phyloP scores from a whole-genome alignment of 2,797 vertebrate species.

The Myotis pilosus region DNA sequence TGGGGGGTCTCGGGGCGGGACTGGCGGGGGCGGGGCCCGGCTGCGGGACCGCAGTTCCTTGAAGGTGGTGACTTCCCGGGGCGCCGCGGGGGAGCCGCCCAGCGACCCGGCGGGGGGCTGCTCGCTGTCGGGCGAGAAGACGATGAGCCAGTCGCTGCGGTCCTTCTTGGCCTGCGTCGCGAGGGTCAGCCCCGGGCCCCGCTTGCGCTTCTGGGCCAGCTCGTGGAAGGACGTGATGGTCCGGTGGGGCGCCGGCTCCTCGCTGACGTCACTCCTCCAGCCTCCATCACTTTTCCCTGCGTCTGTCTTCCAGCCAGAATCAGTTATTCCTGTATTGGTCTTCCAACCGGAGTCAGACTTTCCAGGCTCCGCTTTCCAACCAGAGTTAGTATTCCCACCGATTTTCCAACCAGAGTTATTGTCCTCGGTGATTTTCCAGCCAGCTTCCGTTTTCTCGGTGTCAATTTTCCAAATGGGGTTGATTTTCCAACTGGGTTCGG shows the following conservation, averaged over 20 bases:
- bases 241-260: slow-evolving; percentile 69
- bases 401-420: slow-evolving; percentile 47
- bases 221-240: slow-evolving; percentile 93
- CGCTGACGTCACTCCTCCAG: slow-evolving; percentile 71
- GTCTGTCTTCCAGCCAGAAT: slow-evolving; percentile 38
- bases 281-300: slow-evolving; percentile 60
- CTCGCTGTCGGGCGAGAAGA: slow-evolving; percentile 93
- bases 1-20: slow-evolving; percentile 61
- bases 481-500: slow-evolving; percentile 70
- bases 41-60: slow-evolving; percentile 59
- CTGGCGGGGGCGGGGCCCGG: slow-evolving; percentile 60
- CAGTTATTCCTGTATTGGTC: neutral
- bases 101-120: slow-evolving; percentile 80
- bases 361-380: slow-evolving; percentile 50
- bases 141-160: slow-evolving; percentile 95
- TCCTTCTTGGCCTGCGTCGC: slow-evolving; percentile 84
- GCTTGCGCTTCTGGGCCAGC: slow-evolving; percentile 89
- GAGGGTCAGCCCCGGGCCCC: slow-evolving; percentile 72
- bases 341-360: slow-evolving; percentile 33
- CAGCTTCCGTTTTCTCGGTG: slow-evolving; percentile 32
- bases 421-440: slow-evolving; percentile 58
- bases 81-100: neutral
- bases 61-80: slow-evolving; percentile 27
- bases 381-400: slow-evolving; percentile 16
- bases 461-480: slow-evolving; percentile 77